Evolutionary conservation across 2,113 vertebrate species (phyloP).

Genomic region (Tringa solitaria): DNA sequence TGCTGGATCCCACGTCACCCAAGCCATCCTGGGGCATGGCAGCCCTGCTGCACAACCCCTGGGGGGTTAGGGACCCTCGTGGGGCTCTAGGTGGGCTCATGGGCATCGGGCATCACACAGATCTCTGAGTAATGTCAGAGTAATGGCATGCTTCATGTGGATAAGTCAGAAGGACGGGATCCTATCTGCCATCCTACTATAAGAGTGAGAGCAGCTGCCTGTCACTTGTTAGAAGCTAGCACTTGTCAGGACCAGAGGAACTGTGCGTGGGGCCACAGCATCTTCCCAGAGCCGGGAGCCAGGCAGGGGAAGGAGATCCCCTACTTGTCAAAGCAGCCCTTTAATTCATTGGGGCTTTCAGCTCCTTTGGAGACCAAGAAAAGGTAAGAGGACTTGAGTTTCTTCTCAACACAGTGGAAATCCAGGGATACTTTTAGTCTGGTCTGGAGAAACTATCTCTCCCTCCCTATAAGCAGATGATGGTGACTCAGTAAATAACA

Average conservation of each 20-base stretch:
- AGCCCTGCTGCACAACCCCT: neutral
- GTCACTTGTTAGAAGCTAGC: neutral
- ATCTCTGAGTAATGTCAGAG: neutral
- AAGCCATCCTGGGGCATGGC: neutral
- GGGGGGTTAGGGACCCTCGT: fast-evolving
- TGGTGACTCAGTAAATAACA: neutral
- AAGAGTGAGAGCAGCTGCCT: neutral
- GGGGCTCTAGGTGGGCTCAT: neutral
- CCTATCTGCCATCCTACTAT: fast-evolving
- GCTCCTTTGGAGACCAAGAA: neutral
- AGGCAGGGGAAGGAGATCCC: neutral
- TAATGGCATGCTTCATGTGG: fast-evolving
- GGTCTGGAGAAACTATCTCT: neutral
- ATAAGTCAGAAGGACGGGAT: neutral
- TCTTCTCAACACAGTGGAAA: neutral
- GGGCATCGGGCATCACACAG: neutral
- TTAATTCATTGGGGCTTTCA: neutral
- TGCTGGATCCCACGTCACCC: fast-evolving
- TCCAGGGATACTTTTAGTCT: neutral
- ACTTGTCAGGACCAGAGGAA: neutral
- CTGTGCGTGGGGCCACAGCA: neutral
- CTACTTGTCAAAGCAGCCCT: neutral
- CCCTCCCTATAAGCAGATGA: neutral
- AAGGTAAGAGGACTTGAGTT: neutral
- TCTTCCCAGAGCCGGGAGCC: neutral